These are phyloP conservation scores for Lacerta agilis DNA, from an alignment of 2,797 vertebrate genomes.

Conservation along the genomic window DNA sequence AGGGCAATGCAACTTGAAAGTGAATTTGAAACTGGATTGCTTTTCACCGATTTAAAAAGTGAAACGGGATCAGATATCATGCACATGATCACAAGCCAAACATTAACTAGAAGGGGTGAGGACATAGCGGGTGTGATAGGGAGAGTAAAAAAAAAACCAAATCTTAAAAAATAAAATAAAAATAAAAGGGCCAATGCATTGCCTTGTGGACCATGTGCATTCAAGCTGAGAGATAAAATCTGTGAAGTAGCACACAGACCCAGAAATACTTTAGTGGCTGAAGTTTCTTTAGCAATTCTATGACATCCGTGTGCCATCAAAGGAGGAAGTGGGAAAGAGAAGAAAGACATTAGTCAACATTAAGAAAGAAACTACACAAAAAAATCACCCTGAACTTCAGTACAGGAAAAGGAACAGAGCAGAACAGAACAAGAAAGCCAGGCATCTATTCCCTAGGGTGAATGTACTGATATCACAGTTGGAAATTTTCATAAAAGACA, in stretches of 20 bases:
- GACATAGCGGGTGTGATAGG: background rate
- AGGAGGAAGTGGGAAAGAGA: constrained; percentile 34
- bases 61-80: constrained; percentile 1
- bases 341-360: constrained; percentile 23
- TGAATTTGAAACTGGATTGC: constrained; percentile 12
- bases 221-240: background rate
- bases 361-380: background rate
- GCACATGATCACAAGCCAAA: constrained; percentile 32
- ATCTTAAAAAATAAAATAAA: background rate
- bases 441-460: background rate
- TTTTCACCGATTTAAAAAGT: constrained; percentile 34
- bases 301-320: background rate
- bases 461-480: background rate
- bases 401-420: background rate
- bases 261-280: no score
- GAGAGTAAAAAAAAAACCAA: constrained; percentile 12
- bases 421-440: no score
- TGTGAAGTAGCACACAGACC: background rate
- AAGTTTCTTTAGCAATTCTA: background rate
- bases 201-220: background rate
- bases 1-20: constrained; percentile 40
- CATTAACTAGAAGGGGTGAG: background rate
- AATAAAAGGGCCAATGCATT: background rate
- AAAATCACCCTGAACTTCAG: background rate
- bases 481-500: background rate